phyloP scores from a whole-genome alignment of 1,140 invertebrate genomes.

The Steinernema khuongi region DNA sequence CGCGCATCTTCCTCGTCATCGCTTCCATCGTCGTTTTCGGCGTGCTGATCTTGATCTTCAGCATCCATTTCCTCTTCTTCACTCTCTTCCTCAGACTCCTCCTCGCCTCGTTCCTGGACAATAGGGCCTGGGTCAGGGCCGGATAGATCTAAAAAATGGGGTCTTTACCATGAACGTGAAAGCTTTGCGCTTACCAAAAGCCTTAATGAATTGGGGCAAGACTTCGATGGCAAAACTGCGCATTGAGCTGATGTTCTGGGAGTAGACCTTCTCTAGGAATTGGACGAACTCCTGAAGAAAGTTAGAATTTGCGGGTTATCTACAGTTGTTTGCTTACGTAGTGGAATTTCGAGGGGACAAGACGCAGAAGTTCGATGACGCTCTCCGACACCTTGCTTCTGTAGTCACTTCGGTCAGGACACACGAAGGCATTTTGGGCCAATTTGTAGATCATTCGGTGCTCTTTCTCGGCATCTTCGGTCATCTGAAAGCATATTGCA shows the following conservation, averaged over 20 bases:
- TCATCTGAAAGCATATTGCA: no score
- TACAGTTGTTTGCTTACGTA: background rate
- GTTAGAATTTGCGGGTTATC: background rate
- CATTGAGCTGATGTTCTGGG: background rate
- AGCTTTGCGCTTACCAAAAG: no score
- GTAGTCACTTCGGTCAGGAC: constrained; percentile 8
- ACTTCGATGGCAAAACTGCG: background rate
- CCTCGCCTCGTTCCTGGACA: background rate
- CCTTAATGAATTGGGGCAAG: background rate
- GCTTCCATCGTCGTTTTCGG: background rate
- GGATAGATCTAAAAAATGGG: no score
- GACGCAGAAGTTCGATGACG: background rate
- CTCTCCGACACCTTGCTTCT: background rate
- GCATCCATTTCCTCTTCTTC: background rate
- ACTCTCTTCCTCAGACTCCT: background rate
- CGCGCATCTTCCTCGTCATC: background rate
- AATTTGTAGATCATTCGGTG: background rate
- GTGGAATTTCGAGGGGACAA: background rate
- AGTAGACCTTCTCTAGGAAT: background rate
- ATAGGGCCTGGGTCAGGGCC: background rate
- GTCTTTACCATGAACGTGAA: no score
- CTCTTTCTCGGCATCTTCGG: background rate
- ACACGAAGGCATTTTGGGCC: background rate
- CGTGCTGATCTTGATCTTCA: background rate
- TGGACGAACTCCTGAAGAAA: background rate